Evolutionary conservation across 2,113 vertebrate genomes (phyloP), one percentile per base, ranked within the genome.

Genomic region (Prunella himalayana): DNA sequence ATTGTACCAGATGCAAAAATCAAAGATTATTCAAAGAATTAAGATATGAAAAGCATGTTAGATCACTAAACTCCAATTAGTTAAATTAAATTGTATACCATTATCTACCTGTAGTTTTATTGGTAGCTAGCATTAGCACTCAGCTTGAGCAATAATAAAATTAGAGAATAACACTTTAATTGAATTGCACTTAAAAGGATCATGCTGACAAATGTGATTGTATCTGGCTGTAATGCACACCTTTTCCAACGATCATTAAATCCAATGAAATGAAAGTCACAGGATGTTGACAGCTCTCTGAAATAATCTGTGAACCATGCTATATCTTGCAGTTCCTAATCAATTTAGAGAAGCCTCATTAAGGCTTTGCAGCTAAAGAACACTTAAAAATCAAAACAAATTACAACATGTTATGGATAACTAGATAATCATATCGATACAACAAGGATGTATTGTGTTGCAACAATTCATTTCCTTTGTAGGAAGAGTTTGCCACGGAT

Each of bases 101-200:
- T 99, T 99, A 99, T 98, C 98, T 98, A 96, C 98, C 98, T 97
- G 98, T 98, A 97, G 98, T 98, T 98, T 97, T 98, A 98, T 97
- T 96, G 97, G 98, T 98, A 98, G 97, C 92, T 97, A 97, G 98
- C 98, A 98, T 98, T 99, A 98, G 98, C 98, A 97, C 95, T 97
- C 97, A 97, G 97, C 98, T 98, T 84, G 47, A 84, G 96, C 97
- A 98, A 96, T 99, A 99, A 99, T 99, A 98, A 98, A 99, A 99
- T 99, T 98, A 99, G 98, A 98, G 98, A 99, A 98, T 99, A 98
- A 98, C 97, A 96, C 96, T 98, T 98, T 99, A 99, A 99, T 99
- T 99, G 99, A 99, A 99, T 99, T 99, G 99, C 98, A 98, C 98
- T 99, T 99, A 99, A 99, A 99, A 98, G 99, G 99, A 99, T 99